Base-by-base conservation (phyloP, 2,113 vertebrate genomes). In the Catharus minimus region DNA sequence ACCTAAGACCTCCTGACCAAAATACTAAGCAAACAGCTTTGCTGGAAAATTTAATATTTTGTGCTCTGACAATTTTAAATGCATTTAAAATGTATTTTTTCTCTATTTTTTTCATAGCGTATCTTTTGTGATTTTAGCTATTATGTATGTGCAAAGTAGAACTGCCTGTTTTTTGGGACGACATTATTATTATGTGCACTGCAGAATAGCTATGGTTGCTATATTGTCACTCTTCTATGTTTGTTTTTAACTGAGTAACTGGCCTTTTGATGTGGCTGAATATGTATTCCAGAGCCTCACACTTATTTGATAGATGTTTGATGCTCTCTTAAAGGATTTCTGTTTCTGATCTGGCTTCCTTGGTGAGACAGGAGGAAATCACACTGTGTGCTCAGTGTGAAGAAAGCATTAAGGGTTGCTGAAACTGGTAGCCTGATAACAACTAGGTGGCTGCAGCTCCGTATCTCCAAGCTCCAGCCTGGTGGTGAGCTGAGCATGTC, bases 271-370 rank as follows among this genome's bases (percentile, higher is more conserved):
- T 89, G 84, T 76, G 65, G 23, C 89, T 86, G 89, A 87, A 95
- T 83, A 55, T 93, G 57, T 77, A 52, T 77, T 76, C 15, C 61
- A 86, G 53, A 77, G 66, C 69, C 50, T 92, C 36, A 32, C 39
- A 71, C 58, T 47, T 73, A 55, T 17, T 60, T 67, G 65, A 80
- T 43, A 94, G 85, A 43, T 19, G 13, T 62, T 58, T 85, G 44
- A 56, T 89, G n/a, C 13, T 55, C 8, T 49, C 14, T 27, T 61
- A 15, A 90, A 95, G 90, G 66, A 12, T 65, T 55, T 56, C 41
- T 1, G 5, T 53, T n/a, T 95, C 73, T 91, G n/a, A 86, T 96
- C 94, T 94, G 69, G 62, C 72, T 94, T 89, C 49, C 76, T 92
- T 92, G 58, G 58, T 75, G 32, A 83, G 83, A 33, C 76, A 73